A percentile compares a stretch with the other conserved stretches of the same genome.
Conservation (phyloP, 2,888 invertebrate genomes). For the Drosophila phalerata region DNA sequence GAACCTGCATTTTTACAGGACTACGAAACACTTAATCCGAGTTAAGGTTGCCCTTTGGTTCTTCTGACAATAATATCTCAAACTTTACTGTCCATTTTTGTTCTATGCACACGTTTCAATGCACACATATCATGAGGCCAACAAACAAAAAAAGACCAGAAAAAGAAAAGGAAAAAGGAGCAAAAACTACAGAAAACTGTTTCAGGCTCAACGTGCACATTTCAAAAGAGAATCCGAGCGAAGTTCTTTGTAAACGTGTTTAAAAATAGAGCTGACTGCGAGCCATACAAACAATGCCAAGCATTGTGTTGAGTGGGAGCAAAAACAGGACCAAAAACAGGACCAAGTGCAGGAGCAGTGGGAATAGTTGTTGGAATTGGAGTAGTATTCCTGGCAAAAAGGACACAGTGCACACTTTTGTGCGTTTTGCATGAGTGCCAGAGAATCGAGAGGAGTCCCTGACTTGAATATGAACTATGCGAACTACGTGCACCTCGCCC, state of each 20-base stretch:
- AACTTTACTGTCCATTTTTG: conserved; percentile 39
- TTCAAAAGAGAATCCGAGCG: conserved; percentile 48
- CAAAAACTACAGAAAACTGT: conserved; percentile 26
- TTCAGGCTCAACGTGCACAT: conserved; percentile 51
- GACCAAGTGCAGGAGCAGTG: conserved; percentile 2
- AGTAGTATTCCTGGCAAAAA: conserved; percentile 24
- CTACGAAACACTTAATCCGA: conserved; percentile 37
- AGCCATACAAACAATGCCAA: conserved; percentile 49
- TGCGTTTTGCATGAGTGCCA: conserved; percentile 63
- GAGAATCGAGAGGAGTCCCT: conserved; percentile 54
- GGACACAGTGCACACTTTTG: conserved; percentile 58
- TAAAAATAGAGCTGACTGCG: conserved; percentile 56
- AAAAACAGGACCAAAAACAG: neutral
- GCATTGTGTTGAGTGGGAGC: conserved; percentile 39
- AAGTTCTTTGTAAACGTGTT: conserved; percentile 64
- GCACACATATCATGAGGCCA: conserved; percentile 29
- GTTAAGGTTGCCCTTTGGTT: conserved; percentile 15
- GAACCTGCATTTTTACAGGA: conserved; percentile 1
- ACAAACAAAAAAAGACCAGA: neutral
- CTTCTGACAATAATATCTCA: conserved; percentile 18
- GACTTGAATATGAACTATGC: conserved; percentile 63
- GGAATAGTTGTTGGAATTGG: conserved; percentile 23
- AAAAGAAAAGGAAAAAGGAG: neutral
- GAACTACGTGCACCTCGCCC: conserved; percentile 60
- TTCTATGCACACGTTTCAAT: conserved; percentile 37